phyloP scores from a whole-genome alignment of 2,113 vertebrate genomes.

The Apeltes quadracus region DNA sequence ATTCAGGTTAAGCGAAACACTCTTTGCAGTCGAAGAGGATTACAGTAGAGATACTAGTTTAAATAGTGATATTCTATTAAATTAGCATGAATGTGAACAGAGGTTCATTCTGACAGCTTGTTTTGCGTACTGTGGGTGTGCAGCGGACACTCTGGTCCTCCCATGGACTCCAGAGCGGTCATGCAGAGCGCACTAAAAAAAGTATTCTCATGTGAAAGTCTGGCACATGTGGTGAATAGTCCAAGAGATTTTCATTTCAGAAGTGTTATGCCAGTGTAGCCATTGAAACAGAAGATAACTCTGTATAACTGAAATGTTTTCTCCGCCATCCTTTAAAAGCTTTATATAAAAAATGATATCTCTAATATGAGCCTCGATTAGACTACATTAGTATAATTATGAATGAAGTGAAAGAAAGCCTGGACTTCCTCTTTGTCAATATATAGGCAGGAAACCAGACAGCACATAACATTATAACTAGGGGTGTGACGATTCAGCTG shows the following conservation, averaged over 20 bases:
- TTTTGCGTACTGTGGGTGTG: conserved; percentile 16
- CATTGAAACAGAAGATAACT: conserved; percentile 17
- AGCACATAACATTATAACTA: conserved; percentile 3
- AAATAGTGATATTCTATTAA: conserved; percentile 15
- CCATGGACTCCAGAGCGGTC: conserved; percentile 33
- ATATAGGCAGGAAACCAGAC: conserved; percentile 14
- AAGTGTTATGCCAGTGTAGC: conserved; percentile 13
- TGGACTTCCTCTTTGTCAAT: neutral
- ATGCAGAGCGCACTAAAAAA: conserved; percentile 16
- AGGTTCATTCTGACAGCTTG: conserved; percentile 17
- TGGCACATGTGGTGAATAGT: conserved; percentile 24
- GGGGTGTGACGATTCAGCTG: too few relatives aligned
- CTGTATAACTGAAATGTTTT: conserved; percentile 2
- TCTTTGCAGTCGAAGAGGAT: neutral
- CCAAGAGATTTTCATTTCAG: conserved; percentile 13
- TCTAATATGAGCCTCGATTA: conserved; percentile 8
- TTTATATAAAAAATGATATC: neutral
- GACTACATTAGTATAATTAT: neutral
- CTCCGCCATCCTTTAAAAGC: neutral
- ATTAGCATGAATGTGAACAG: conserved; percentile 14
- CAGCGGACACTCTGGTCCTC: conserved; percentile 24
- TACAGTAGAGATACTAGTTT: neutral
- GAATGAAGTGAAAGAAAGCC: neutral
- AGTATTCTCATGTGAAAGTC: neutral
- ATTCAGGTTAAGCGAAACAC: neutral